These are phyloP conservation scores for Ochropleura plecta DNA, from an alignment of 2,888 invertebrate species.

Conservation along the genomic window DNA sequence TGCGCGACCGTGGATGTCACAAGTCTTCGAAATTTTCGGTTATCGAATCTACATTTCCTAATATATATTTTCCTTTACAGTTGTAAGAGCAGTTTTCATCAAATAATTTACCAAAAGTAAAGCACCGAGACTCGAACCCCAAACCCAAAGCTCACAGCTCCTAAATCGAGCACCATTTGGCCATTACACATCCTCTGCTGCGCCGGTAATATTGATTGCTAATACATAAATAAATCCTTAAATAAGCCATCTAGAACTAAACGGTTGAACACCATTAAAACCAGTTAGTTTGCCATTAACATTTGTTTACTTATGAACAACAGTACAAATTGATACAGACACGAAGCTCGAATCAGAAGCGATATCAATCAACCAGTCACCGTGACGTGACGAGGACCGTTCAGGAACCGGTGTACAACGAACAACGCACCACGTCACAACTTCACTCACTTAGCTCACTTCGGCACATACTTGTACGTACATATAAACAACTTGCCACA, in stretches of 20 bases:
- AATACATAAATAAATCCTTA: too few relatives aligned
- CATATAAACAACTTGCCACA: conserved; percentile 34
- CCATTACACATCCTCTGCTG: too few relatives aligned
- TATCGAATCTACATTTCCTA: not conserved
- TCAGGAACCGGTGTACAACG: too few relatives aligned
- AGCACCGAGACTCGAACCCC: not conserved
- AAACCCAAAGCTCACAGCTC: not conserved
- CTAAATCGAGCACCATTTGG: not conserved
- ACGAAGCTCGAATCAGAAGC: conserved; percentile 51
- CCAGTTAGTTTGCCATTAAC: not conserved
- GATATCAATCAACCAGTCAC: conserved; percentile 7
- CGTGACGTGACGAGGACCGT: too few relatives aligned
- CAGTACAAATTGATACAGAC: conserved; percentile 61
- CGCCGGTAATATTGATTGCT: too few relatives aligned
- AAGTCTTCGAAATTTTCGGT: not conserved
- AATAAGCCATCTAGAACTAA: too few relatives aligned
- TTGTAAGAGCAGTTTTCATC: not conserved
- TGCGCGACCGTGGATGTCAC: not conserved
- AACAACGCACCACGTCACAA: too few relatives aligned
- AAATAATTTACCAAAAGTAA: not conserved
- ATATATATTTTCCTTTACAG: not conserved
- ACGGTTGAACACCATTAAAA: not conserved
- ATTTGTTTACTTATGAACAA: conserved; percentile 43
- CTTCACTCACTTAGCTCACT: not conserved
- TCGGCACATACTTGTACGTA: not conserved